Base-by-base conservation (phyloP, 2,113 vertebrate genomes). In the Anolis sagrei region DNA sequence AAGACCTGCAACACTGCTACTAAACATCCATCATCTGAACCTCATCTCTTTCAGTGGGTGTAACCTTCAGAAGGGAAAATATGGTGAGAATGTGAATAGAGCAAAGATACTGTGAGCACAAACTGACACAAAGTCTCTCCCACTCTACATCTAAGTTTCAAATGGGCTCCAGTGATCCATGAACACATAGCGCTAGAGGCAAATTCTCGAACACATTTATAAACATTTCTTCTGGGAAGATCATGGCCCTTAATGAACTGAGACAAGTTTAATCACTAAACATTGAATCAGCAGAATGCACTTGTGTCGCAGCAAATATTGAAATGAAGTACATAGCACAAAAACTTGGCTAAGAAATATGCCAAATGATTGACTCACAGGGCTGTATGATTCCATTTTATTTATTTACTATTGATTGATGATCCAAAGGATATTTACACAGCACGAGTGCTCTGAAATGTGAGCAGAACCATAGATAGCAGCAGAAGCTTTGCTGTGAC, bases 151-250 rank as follows among this genome's bases (percentile, higher is more conserved):
- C 29, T 18, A 29, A 39, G 11, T 76, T 68, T 27, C n/a, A 49
- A 64, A 64, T 64, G 83, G 16, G 19, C 51, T 79, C 11, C n/a
- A 70, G 77, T 80, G 84, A 86, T 49, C 69, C 54, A 49, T 80
- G 54, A 80, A 29, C 34, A 34, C 29, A 64, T 73, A 7, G 58
- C 34, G 58, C 58, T 80, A 34, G 54, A 27, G 61, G 70, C 70
- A 62, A 62, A 36, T 74, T 80, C 69, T 74, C 49, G 21, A 86
- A 64, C n/a, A 62, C 16, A 64, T 62, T 32, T 2, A 1, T 68
- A 32, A 27, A 73, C 62, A 84, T 76, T 58, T 39, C 0, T 80
- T 19, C 51, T 4, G 54, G 73, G 58, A 68, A 85, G 25, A 77
- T 13, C 44, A 62, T 13, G 29, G 11, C 80, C 5, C 19, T 70